phyloP scores from a whole-genome alignment of 2,888 invertebrate genomes.

The Glyphotaelius pellucidus region DNA sequence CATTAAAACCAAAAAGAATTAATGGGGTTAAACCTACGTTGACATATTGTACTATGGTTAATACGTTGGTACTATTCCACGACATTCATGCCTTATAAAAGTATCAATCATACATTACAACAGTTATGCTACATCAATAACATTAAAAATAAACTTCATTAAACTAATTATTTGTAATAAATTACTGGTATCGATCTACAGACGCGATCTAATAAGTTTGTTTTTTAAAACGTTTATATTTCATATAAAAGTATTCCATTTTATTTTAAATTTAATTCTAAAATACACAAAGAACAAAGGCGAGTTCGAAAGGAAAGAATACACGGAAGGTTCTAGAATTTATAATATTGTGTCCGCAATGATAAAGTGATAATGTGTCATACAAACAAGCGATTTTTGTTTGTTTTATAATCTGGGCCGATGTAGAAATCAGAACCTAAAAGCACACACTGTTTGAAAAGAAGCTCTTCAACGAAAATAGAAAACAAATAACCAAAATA shows the following conservation, averaged over 20 bases:
- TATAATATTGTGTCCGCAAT: neutral
- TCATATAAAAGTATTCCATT: neutral
- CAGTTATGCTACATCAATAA: too few species aligned
- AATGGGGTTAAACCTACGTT: too few species aligned
- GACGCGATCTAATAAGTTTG: too few species aligned
- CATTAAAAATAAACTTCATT: too few species aligned
- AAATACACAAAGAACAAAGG: neutral
- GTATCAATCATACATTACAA: too few species aligned
- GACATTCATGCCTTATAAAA: too few species aligned
- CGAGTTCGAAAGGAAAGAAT: neutral
- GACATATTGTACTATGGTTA: too few species aligned
- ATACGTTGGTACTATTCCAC: too few species aligned
- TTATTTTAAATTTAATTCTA: neutral
- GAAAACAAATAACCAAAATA: neutral
- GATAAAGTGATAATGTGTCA: slow-evolving; percentile 23
- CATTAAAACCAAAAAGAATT: too few species aligned
- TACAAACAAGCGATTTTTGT: neutral
- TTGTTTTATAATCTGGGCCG: slow-evolving; percentile 22
- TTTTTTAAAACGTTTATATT: too few species aligned
- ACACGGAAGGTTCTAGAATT: slow-evolving; percentile 6
- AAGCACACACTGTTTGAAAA: neutral
- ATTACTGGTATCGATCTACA: too few species aligned
- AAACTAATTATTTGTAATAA: too few species aligned
- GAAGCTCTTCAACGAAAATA: neutral
- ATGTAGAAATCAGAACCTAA: neutral